phyloP scores from a whole-genome alignment of 2,888 invertebrate species.

The Aethes cnicana region DNA sequence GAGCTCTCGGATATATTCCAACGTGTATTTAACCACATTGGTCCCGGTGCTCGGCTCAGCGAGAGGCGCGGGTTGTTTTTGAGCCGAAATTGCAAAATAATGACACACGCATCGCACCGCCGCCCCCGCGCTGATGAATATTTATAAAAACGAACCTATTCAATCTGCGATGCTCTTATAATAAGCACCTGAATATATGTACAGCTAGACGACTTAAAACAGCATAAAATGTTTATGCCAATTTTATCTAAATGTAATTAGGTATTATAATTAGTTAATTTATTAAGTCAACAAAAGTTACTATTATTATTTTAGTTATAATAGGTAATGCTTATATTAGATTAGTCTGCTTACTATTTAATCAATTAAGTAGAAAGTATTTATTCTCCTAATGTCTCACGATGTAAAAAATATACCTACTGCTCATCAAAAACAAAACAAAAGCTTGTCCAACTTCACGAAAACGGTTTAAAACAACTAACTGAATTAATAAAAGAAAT shows the following conservation, averaged over 20 bases:
- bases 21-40: constrained; percentile 13
- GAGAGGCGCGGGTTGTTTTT: constrained; percentile 11
- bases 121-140: constrained; percentile 24
- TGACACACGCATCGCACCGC: constrained; percentile 18
- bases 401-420: constrained; percentile 26
- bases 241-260: too few relatives aligned
- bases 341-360: too few relatives aligned
- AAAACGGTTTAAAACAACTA: constrained; percentile 54
- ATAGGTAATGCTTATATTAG: too few relatives aligned
- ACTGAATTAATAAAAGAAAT: constrained; percentile 73
- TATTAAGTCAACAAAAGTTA: too few relatives aligned
- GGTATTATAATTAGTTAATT: too few relatives aligned
- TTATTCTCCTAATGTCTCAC: too few relatives aligned
- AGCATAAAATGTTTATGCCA: too few relatives aligned
- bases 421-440: constrained; percentile 37
- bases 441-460: constrained; percentile 34
- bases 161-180: not conserved
- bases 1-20: constrained; percentile 6
- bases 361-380: too few relatives aligned
- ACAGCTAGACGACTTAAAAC: too few relatives aligned
- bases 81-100: constrained; percentile 25
- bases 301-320: too few relatives aligned
- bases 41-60: constrained; percentile 11
- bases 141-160: constrained; percentile 26
- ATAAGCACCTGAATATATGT: not conserved